phyloP scores from a whole-genome alignment of 2,797 vertebrate genomes.

The Rachycentron canadum region DNA sequence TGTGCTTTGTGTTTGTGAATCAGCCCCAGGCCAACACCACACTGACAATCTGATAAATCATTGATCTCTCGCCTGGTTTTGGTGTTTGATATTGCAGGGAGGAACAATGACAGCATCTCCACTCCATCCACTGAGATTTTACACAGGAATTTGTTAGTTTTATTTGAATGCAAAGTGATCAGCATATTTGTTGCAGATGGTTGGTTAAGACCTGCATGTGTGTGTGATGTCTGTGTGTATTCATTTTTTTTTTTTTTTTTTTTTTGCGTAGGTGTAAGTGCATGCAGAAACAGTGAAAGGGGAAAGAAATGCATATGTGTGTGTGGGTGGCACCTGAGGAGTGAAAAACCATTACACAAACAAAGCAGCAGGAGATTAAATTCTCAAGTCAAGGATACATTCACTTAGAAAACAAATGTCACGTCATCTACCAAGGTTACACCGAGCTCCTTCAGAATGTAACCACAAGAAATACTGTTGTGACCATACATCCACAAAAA shows the following conservation, averaged over 20 bases:
- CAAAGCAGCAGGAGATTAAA: conserved; percentile 79
- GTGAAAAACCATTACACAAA: conserved; percentile 80
- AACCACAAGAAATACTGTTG: conserved; percentile 18
- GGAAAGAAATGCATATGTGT: conserved; percentile 63
- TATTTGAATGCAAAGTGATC: conserved; percentile 71
- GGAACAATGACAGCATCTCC: conserved; percentile 51
- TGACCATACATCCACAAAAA: conserved; percentile 5
- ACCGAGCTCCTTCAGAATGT: conserved; percentile 29
- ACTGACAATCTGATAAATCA: conserved; percentile 79
- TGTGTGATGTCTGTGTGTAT: conserved; percentile 23
- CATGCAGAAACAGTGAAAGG: conserved; percentile 61
- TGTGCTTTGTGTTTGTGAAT: conserved; percentile 70
- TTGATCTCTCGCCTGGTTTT: conserved; percentile 69
- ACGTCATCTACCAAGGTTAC: conserved; percentile 55
- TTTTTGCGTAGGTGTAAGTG: conserved; percentile 72
- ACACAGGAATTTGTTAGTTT: conserved; percentile 72
- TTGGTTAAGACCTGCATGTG: conserved; percentile 50
- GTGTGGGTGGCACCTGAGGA: conserved; percentile 83
- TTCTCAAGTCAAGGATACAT: conserved; percentile 80
- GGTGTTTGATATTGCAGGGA: conserved; percentile 70
- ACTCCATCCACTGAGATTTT: conserved; percentile 62
- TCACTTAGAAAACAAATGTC: conserved; percentile 70
- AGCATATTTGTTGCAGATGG: conserved; percentile 57
- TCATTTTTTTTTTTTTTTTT: conserved; percentile 36
- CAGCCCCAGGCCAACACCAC: conserved; percentile 64